Evolutionary conservation across 2,797 vertebrate species (phyloP).

Genomic region (Kryptolebias ocellatus): DNA sequence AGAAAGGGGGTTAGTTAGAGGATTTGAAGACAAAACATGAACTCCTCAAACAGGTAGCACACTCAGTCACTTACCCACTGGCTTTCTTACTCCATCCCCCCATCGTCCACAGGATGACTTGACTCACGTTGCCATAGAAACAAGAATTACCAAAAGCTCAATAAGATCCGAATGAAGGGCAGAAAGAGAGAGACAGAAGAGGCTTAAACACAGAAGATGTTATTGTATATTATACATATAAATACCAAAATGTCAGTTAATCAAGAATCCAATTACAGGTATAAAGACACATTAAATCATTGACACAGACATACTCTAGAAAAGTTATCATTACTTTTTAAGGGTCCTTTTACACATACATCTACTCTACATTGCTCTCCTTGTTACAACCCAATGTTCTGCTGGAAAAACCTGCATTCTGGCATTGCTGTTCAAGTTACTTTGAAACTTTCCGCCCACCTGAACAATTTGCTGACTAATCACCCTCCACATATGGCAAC

Average conservation of each 20-base stretch:
- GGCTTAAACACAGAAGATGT: conserved; percentile 10
- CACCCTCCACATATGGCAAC: neutral
- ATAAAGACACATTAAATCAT: neutral
- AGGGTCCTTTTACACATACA: too few species aligned
- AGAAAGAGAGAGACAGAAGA: conserved; percentile 26
- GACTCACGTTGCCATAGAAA: conserved; percentile 82
- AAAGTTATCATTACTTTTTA: neutral
- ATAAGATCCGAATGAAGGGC: conserved; percentile 66
- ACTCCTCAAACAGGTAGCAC: conserved; percentile 48
- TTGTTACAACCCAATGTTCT: neutral
- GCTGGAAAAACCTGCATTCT: neutral
- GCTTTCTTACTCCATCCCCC: conserved; percentile 55
- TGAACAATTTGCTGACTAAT: conserved; percentile 1
- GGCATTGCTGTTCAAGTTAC: neutral
- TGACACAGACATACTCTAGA: neutral
- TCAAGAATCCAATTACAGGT: neutral
- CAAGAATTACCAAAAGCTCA: conserved; percentile 78
- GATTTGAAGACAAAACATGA: conserved; percentile 27
- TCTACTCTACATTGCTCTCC: too few species aligned
- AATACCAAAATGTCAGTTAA: conserved; percentile 8
- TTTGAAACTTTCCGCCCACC: neutral
- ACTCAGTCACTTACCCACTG: conserved; percentile 48
- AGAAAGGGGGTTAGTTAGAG: conserved; percentile 3
- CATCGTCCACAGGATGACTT: conserved; percentile 59
- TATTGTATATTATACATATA: neutral